A percentile compares a stretch with the other conserved stretches of the same genome.
phyloP scores from a whole-genome alignment of 2,888 invertebrate genomes.

The Cenopis cana region DNA sequence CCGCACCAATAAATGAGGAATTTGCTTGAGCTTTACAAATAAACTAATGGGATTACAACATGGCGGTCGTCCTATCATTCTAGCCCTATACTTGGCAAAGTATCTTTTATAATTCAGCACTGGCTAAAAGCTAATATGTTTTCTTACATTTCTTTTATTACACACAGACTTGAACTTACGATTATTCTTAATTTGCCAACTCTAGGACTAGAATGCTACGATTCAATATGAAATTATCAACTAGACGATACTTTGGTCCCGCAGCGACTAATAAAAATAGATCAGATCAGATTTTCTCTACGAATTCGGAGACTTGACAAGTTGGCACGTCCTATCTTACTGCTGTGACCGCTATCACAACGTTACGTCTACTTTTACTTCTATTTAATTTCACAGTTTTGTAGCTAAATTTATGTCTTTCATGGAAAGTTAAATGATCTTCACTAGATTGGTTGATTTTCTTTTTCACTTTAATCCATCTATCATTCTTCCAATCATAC shows the following conservation, averaged over 20 bases:
- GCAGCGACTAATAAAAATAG: constrained; percentile 46
- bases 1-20: too few relatives aligned
- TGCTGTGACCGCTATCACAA: constrained; percentile 78
- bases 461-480: constrained; percentile 78
- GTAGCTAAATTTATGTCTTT: constrained; percentile 77
- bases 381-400: constrained; percentile 75
- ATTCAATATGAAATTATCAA: constrained; percentile 31
- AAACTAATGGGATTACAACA: constrained; percentile 16
- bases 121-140: background rate
- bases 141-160: background rate
- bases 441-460: constrained; percentile 58
- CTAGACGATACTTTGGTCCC: constrained; percentile 69
- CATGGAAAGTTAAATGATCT: constrained; percentile 60
- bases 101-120: background rate
- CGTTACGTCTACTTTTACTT: constrained; percentile 74
- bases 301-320: constrained; percentile 47
- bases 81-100: background rate
- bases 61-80: background rate
- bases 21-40: constrained; percentile 15
- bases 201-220: constrained; percentile 1
- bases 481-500: constrained; percentile 81
- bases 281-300: constrained; percentile 44
- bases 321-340: constrained; percentile 68
- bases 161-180: too few relatives aligned
- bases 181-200: background rate